A percentile compares a stretch with the other conserved stretches of the same genome.
Evolutionary conservation across 2,113 vertebrate genomes (phyloP).

Genomic region (Pyrgilauda ruficollis): DNA sequence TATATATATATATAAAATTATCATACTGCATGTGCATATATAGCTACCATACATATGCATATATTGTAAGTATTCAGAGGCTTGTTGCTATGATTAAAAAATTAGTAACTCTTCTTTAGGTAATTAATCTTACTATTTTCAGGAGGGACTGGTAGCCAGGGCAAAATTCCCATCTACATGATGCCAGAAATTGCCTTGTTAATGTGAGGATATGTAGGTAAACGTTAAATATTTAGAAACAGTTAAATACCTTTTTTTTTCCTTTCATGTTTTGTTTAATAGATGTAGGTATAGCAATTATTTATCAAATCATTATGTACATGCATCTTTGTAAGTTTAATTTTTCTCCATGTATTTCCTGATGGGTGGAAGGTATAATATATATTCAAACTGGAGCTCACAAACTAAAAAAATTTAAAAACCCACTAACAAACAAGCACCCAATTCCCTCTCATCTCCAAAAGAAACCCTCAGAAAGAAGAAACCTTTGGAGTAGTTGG

Average conservation of each 20-base stretch:
- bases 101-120: neutral
- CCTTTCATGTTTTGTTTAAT: neutral
- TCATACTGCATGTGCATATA: neutral
- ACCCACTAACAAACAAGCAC: accelerated
- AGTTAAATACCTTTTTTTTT: neutral
- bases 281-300: neutral
- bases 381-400: neutral
- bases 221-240: neutral
- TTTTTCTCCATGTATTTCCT: neutral
- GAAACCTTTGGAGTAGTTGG: neutral
- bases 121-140: neutral
- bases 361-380: neutral
- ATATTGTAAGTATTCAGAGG: neutral
- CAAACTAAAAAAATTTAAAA: neutral
- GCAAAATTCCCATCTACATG: neutral
- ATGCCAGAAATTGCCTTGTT: neutral
- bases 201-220: neutral
- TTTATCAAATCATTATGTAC: neutral
- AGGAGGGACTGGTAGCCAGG: neutral
- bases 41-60: neutral
- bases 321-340: neutral
- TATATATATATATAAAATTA: no score
- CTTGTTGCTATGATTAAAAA: neutral
- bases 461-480: neutral
- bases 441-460: no score